Conservation (phyloP, 2,888 invertebrate genomes). For the Apotomis turbidana region DNA sequence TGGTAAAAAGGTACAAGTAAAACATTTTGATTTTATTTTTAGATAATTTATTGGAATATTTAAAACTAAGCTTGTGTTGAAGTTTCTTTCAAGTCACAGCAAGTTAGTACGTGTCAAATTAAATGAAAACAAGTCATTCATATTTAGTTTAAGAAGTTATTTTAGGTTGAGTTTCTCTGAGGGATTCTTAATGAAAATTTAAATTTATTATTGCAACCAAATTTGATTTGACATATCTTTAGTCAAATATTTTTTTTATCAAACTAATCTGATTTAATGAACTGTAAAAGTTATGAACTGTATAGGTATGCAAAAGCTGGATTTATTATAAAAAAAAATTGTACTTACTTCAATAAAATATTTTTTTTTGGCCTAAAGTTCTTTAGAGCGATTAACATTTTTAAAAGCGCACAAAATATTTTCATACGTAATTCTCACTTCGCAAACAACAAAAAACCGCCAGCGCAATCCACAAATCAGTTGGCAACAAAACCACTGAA, state of each 20-base stretch:
- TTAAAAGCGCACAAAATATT: neutral
- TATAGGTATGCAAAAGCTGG: too few relatives aligned
- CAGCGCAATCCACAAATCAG: constrained; percentile 4
- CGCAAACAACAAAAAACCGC: neutral
- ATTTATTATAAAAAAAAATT: too few relatives aligned
- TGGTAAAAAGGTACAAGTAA: neutral
- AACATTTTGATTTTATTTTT: constrained; percentile 19
- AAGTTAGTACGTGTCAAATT: constrained; percentile 31
- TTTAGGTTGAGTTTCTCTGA: neutral
- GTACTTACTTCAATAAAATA: too few relatives aligned
- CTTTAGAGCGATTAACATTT: too few relatives aligned
- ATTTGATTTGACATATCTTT: too few relatives aligned
- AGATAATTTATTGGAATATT: constrained; percentile 33
- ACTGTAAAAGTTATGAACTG: too few relatives aligned
- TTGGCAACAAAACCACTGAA: neutral
- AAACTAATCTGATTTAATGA: too few relatives aligned
- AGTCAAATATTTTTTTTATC: too few relatives aligned
- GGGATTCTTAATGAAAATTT: neutral
- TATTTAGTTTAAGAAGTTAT: neutral
- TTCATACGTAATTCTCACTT: neutral
- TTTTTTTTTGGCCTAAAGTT: too few relatives aligned
- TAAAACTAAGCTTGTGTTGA: constrained; percentile 34
- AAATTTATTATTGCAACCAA: neutral
- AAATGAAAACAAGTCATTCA: constrained; percentile 28
- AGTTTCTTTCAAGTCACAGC: constrained; percentile 26